A percentile compares a stretch with the other conserved stretches of the same genome.
Conservation (phyloP, 2,113 vertebrate species). For the Gnathonemus echidnorhynchus region DNA sequence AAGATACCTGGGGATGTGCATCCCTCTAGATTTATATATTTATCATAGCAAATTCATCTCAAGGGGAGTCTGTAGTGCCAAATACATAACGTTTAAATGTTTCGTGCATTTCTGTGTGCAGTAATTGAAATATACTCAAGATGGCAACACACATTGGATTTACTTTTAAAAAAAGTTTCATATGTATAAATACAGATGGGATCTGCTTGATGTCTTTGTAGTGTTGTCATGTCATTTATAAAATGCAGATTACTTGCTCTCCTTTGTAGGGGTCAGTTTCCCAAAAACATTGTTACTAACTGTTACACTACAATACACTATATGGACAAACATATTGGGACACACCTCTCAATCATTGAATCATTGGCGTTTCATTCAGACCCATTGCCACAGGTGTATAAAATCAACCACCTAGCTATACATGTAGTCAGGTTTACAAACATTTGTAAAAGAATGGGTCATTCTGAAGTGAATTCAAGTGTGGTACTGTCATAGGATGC, state of each 20-base stretch:
- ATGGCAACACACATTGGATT: not conserved
- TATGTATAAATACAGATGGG: not conserved
- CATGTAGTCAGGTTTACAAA: not conserved
- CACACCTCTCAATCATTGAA: not conserved
- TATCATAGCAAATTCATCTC: not conserved
- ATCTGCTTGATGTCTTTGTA: not conserved
- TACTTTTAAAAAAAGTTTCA: not conserved
- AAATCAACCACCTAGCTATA: not conserved
- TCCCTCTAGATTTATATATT: constrained; percentile 3
- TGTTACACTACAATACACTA: not conserved
- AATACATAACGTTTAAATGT: not conserved
- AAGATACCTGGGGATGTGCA: not conserved
- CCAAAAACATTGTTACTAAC: not conserved
- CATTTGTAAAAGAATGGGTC: not conserved
- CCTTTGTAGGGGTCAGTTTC: not conserved
- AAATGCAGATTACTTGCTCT: not conserved
- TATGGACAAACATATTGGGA: not conserved
- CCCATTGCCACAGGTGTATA: not conserved
- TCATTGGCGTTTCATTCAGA: not conserved
- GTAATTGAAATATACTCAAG: not conserved
- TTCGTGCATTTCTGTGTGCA: not conserved
- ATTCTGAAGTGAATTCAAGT: not conserved
- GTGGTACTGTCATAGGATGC: not conserved
- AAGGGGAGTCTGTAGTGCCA: not conserved
- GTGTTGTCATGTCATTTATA: not conserved